phyloP scores from a whole-genome alignment of 2,797 vertebrate species.

The Petrocephalus sullivani region DNA sequence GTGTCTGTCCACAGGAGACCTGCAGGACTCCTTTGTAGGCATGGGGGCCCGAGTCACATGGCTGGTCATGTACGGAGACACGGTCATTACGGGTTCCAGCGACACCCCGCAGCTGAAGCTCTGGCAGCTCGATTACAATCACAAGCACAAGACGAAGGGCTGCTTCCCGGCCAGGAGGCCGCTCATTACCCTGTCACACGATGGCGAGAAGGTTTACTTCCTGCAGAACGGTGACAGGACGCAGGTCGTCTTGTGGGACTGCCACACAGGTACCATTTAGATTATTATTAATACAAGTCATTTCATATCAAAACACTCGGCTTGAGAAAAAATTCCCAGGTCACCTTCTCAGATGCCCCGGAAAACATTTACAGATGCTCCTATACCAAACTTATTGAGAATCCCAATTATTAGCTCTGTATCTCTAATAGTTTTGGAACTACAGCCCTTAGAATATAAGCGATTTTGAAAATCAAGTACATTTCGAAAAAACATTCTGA shows the following conservation, averaged over 20 bases:
- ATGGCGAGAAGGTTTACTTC: slow-evolving; percentile 58
- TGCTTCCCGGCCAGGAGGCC: slow-evolving; percentile 56
- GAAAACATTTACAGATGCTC: neutral
- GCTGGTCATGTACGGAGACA: slow-evolving; percentile 38
- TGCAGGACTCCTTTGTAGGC: slow-evolving; percentile 60
- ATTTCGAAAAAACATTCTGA: too few relatives aligned
- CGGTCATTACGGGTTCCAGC: slow-evolving; percentile 62
- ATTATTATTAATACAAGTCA: neutral
- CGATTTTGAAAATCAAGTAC: too few relatives aligned
- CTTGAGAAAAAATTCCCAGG: neutral
- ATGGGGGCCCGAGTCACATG: slow-evolving; percentile 54
- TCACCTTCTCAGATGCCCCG: neutral
- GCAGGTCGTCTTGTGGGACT: slow-evolving; percentile 68
- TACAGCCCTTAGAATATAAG: too few relatives aligned
- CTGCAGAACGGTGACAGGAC: slow-evolving; percentile 54
- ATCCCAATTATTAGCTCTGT: neutral
- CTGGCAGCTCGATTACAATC: slow-evolving; percentile 62
- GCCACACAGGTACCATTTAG: slow-evolving; percentile 54
- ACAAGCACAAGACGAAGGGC: slow-evolving; percentile 37
- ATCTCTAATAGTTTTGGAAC: neutral
- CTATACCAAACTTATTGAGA: too few relatives aligned
- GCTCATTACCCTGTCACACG: slow-evolving; percentile 51
- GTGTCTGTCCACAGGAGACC: slow-evolving; percentile 65
- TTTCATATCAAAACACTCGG: neutral
- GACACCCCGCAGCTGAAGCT: slow-evolving; percentile 46